Conservation (phyloP, 2,888 invertebrate genomes). For the Aporophyla nigra region DNA sequence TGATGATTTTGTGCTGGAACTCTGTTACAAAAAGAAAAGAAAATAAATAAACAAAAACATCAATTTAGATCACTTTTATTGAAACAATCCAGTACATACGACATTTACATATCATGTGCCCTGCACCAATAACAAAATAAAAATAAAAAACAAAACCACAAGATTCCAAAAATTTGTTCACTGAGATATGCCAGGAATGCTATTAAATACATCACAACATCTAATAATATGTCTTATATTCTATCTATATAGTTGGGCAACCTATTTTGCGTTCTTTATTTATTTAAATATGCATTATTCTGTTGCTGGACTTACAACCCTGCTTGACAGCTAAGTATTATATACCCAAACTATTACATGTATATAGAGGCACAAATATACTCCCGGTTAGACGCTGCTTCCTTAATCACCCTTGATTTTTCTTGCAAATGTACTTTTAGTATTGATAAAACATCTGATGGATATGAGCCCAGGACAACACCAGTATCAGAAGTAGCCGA, state of each 20-base stretch:
- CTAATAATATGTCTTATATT: constrained; percentile 65
- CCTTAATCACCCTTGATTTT: constrained; percentile 15
- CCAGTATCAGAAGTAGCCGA: constrained; percentile 1
- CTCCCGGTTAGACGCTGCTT: constrained; percentile 17
- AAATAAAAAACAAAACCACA: constrained; percentile 71
- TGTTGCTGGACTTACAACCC: constrained; percentile 34
- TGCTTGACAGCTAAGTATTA: constrained; percentile 47
- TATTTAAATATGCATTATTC: constrained; percentile 8
- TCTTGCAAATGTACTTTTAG: constrained; percentile 28
- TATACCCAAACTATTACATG: constrained; percentile 40
- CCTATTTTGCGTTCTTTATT: constrained; percentile 17
- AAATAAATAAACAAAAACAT: constrained; percentile 39
- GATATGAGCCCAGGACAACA: constrained; percentile 5
- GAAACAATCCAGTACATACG: constrained; percentile 70
- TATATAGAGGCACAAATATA: constrained; percentile 39
- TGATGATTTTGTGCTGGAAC: constrained; percentile 38
- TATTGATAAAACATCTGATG: constrained; percentile 4
- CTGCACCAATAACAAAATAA: constrained; percentile 76
- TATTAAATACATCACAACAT: constrained; percentile 66
- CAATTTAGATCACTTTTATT: constrained; percentile 69
- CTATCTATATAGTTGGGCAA: constrained; percentile 47
- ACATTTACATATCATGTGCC: constrained; percentile 70
- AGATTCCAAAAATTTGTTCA: constrained; percentile 69
- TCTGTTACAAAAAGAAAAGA: constrained; percentile 22
- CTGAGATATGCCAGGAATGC: constrained; percentile 74